A percentile compares a stretch with the other conserved stretches of the same genome.
These are phyloP conservation scores for Drosophila sucinea DNA, from an alignment of 1,140 invertebrate genomes.

Conservation along the genomic window DNA sequence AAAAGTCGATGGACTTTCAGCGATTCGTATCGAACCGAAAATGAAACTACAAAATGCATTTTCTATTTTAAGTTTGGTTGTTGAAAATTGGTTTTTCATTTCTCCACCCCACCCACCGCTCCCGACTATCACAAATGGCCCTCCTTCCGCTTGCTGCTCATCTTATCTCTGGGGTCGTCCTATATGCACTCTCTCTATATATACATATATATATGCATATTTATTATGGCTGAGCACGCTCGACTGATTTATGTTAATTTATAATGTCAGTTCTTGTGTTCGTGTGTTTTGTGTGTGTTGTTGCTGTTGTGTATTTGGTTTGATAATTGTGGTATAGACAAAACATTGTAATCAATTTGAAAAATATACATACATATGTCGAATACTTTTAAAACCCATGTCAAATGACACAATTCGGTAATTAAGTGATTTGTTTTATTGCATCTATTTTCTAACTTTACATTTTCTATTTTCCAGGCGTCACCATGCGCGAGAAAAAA, in stretches of 20 bases:
- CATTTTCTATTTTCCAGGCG: conserved; percentile 86
- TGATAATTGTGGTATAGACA: conserved; percentile 39
- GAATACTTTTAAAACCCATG: conserved; percentile 6
- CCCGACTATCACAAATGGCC: neutral
- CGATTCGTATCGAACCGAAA: conserved; percentile 21
- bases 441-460: conserved; percentile 4
- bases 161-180: neutral
- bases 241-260: conserved; percentile 78
- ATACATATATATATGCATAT: conserved; percentile 41
- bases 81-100: conserved; percentile 44
- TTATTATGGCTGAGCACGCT: conserved; percentile 76
- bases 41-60: conserved; percentile 58
- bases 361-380: neutral
- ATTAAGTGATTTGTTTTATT: conserved; percentile 40
- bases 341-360: conserved; percentile 50
- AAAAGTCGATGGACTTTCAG: conserved; percentile 22
- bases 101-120: neutral
- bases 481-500: conserved; percentile 95
- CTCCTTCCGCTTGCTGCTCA: neutral
- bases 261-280: conserved; percentile 55
- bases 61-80: conserved; percentile 48
- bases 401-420: conserved; percentile 41
- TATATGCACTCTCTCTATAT: conserved; percentile 10
- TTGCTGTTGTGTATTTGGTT: conserved; percentile 52
- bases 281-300: conserved; percentile 22